Percentiles rank a stretch among this genome's conserved stretches.
Conservation (phyloP, 2,888 invertebrate species). For the Muscina levida region DNA sequence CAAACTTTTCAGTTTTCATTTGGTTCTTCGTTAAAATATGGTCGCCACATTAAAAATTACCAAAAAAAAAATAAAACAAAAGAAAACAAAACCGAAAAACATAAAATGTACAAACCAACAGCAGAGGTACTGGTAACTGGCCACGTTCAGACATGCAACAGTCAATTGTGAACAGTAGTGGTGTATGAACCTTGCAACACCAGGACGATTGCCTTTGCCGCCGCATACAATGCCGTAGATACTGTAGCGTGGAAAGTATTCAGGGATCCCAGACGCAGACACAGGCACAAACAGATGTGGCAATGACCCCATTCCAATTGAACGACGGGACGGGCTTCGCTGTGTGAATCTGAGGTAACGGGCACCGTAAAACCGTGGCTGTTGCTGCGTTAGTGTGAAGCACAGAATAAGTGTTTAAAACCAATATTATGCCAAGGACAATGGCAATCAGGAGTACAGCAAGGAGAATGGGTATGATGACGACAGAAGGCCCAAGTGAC, state of each 20-base stretch:
- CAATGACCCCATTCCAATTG: slow-evolving; percentile 59
- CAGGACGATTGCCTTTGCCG: neutral
- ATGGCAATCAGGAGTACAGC: neutral
- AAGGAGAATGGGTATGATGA: neutral
- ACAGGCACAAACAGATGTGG: slow-evolving; percentile 46
- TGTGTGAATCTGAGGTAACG: slow-evolving; percentile 2
- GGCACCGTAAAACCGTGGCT: neutral
- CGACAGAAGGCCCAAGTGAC: slow-evolving; percentile 60
- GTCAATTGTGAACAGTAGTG: slow-evolving; percentile 33
- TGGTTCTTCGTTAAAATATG: slow-evolving; percentile 24
- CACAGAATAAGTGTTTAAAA: slow-evolving; percentile 47
- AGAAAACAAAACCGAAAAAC: slow-evolving; percentile 22
- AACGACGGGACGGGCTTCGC: slow-evolving; percentile 4
- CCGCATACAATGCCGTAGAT: neutral
- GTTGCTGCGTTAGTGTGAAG: slow-evolving; percentile 5
- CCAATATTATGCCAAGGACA: slow-evolving; percentile 48
- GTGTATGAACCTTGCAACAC: slow-evolving; percentile 32
- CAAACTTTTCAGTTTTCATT: slow-evolving; percentile 47
- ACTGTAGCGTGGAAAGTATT: slow-evolving; percentile 2
- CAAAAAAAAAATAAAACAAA: slow-evolving; percentile 45
- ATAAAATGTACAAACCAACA: slow-evolving; percentile 32
- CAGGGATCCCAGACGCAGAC: neutral
- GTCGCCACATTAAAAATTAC: slow-evolving; percentile 59
- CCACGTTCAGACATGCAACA: slow-evolving; percentile 2
- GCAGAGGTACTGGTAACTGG: no score